These are phyloP conservation scores for Oithona nana DNA, from an alignment of 2,888 invertebrate genomes.

Conservation along the genomic window DNA sequence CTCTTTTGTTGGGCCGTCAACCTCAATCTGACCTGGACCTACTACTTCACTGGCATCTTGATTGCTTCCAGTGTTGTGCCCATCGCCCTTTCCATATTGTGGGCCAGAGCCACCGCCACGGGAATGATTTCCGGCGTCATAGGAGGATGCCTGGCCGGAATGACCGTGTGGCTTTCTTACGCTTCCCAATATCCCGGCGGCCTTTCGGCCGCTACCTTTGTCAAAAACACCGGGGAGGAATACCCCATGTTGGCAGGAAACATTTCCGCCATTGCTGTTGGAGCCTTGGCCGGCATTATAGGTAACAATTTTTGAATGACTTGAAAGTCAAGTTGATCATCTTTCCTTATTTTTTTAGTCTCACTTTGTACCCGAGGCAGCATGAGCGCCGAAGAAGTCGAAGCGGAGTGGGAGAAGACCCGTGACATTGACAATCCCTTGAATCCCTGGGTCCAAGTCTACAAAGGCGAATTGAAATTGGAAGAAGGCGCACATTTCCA, in stretches of 20 bases:
- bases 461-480: conserved; percentile 15
- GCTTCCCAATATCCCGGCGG: conserved; percentile 26
- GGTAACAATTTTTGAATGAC: too few relatives aligned
- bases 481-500: conserved; percentile 8
- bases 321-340: too few relatives aligned
- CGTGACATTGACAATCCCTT: conserved; percentile 30
- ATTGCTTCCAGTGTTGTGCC: conserved; percentile 29
- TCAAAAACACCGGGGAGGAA: conserved; percentile 23
- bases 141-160: conserved; percentile 25
- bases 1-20: conserved; percentile 24
- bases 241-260: conserved; percentile 28
- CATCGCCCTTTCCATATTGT: conserved; percentile 26
- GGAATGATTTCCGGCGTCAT: conserved; percentile 26
- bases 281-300: conserved; percentile 25
- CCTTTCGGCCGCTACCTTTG: conserved; percentile 22
- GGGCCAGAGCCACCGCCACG: conserved; percentile 26
- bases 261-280: conserved; percentile 25
- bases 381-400: conserved; percentile 11
- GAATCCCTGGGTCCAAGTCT: conserved; percentile 27
- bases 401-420: conserved; percentile 27
- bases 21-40: conserved; percentile 27
- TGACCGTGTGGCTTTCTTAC: conserved; percentile 26
- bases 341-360: too few relatives aligned
- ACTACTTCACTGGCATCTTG: conserved; percentile 29
- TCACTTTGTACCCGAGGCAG: neutral